A percentile compares a stretch with the other conserved stretches of the same genome.
phyloP scores from a whole-genome alignment of 2,113 vertebrate species.

The Archilochus colubris region DNA sequence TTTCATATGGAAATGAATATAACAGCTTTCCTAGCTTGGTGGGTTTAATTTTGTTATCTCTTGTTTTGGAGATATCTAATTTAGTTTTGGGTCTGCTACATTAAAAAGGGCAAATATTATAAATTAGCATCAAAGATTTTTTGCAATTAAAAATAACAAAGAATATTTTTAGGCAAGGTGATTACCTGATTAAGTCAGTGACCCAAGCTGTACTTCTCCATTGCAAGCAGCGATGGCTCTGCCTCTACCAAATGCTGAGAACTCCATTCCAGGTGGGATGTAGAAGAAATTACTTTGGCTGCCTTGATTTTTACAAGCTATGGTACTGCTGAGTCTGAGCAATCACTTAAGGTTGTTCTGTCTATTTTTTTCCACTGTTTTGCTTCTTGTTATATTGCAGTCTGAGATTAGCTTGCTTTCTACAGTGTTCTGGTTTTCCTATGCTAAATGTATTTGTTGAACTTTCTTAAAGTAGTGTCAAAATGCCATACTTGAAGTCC shows the following conservation, averaged over 20 bases:
- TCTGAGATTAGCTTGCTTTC: not conserved
- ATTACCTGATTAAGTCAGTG: not conserved
- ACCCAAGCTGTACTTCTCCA: not conserved
- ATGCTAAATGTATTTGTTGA: not conserved
- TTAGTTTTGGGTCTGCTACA: not conserved
- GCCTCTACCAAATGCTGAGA: not conserved
- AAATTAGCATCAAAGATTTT: not conserved
- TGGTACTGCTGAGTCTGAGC: not conserved
- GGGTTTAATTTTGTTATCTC: not conserved
- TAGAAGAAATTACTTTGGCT: not conserved
- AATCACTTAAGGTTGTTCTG: not conserved
- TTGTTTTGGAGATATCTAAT: not conserved
- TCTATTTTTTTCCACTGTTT: not conserved
- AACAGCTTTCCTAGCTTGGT: not conserved
- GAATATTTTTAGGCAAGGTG: not conserved
- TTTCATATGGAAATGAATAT: not conserved
- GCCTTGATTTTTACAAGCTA: not conserved
- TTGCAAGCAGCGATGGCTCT: not conserved
- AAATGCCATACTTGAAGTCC: not conserved
- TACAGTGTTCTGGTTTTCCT: not conserved
- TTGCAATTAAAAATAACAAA: not conserved
- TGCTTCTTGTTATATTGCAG: not conserved
- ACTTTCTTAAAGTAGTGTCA: not conserved
- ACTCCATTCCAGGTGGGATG: fast-evolving
- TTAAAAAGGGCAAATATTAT: not conserved